phyloP scores from a whole-genome alignment of 2,113 vertebrate species.

The Dolichotis patagonum region DNA sequence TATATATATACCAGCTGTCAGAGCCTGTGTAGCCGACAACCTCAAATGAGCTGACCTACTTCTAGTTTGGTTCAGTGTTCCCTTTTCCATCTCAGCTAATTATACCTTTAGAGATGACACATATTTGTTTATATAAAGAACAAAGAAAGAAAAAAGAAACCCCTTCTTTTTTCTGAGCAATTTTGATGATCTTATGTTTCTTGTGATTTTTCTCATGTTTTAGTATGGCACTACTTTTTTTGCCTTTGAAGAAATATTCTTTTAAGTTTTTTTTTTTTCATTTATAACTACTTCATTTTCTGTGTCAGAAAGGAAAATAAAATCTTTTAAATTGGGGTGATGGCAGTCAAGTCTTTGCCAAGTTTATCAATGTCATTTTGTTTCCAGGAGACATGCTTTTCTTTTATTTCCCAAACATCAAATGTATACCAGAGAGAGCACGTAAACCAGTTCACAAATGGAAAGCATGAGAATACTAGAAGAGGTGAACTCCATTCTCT shows the following conservation, averaged over 20 bases:
- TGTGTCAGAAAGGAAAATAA: slow-evolving; percentile 60
- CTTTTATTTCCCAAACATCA: slow-evolving; percentile 44
- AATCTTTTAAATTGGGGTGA: slow-evolving; percentile 40
- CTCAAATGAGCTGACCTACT: slow-evolving; percentile 86
- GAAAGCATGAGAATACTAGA: not conserved
- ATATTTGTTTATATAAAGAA: slow-evolving; percentile 65
- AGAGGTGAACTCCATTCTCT: slow-evolving; percentile 4
- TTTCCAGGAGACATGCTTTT: slow-evolving; percentile 6
- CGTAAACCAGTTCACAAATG: not conserved
- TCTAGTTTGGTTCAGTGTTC: slow-evolving; percentile 76
- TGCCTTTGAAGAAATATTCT: slow-evolving; percentile 48
- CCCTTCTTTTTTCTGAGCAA: not conserved
- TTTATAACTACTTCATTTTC: slow-evolving; percentile 51
- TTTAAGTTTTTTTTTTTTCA: not conserved
- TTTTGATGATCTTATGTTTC: slow-evolving; percentile 33
- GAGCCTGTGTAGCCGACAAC: slow-evolving; percentile 58
- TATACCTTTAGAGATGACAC: slow-evolving; percentile 81
- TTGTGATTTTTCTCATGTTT: slow-evolving; percentile 39
- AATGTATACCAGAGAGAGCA: not conserved
- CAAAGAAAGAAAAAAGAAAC: slow-evolving; percentile 29
- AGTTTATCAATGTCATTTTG: slow-evolving; percentile 74
- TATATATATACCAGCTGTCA: slow-evolving; percentile 74
- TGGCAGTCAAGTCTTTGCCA: slow-evolving; percentile 52
- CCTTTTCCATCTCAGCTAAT: slow-evolving; percentile 82
- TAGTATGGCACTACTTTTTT: slow-evolving; percentile 27